These are phyloP conservation scores for Xiphophorus maculatus DNA, from an alignment of 2,113 vertebrate genomes.

Conservation along the genomic window DNA sequence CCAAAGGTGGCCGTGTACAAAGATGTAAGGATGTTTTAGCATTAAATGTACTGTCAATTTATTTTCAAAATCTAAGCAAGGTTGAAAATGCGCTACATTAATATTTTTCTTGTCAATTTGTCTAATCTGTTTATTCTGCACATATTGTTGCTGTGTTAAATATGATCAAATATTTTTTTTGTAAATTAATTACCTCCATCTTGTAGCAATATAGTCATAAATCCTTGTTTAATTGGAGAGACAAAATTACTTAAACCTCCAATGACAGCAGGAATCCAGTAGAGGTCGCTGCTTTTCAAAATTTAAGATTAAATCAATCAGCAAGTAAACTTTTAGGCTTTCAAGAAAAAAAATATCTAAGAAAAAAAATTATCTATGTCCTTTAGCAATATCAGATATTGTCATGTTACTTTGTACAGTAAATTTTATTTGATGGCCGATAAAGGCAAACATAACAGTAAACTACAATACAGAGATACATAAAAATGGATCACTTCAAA, in stretches of 20 bases:
- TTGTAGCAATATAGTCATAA: not conserved
- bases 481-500: too few relatives aligned
- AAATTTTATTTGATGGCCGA: too few relatives aligned
- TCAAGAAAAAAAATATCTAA: not conserved
- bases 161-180: not conserved
- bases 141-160: not conserved
- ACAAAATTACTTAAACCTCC: not conserved
- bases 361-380: too few relatives aligned
- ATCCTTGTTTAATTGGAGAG: not conserved
- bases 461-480: too few relatives aligned
- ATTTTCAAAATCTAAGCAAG: not conserved
- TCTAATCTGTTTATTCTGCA: not conserved
- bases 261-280: not conserved
- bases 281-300: constrained; percentile 29
- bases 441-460: too few relatives aligned
- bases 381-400: too few relatives aligned
- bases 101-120: not conserved
- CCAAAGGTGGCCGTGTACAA: not conserved
- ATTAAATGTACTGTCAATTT: not conserved
- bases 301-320: not conserved
- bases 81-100: not conserved
- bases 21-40: not conserved
- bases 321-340: not conserved
- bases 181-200: not conserved
- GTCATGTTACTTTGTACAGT: too few relatives aligned